Percentiles rank a stretch among this genome's conserved stretches.
These are phyloP conservation scores for Emydocephalus ijimae DNA, from an alignment of 2,113 vertebrate species.

Conservation along the genomic window DNA sequence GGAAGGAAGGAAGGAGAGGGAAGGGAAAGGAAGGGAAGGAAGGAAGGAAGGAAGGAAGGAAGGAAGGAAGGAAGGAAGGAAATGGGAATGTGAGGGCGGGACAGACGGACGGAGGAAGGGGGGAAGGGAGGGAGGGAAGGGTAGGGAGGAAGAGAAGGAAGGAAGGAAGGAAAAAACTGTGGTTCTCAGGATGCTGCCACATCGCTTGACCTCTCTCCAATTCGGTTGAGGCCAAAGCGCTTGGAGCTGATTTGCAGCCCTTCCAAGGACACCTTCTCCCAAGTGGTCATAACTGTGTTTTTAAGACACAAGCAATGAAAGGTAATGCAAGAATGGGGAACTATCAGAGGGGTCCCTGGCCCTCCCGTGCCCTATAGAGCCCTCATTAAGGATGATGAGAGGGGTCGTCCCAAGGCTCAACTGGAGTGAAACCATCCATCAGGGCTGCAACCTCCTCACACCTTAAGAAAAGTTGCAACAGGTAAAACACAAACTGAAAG, in stretches of 20 bases:
- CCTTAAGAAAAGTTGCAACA: not conserved
- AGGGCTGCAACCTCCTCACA: no score
- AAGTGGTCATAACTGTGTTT: not conserved
- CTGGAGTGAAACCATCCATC: not conserved
- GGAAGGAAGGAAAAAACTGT: not conserved
- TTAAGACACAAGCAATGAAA: accelerated
- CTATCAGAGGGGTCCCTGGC: not conserved
- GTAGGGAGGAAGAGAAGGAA: no score
- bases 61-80: not conserved
- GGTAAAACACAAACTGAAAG: not conserved
- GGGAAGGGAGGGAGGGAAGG: no score
- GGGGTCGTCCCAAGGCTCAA: not conserved
- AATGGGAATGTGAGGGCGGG: no score
- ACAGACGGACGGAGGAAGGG: accelerated
- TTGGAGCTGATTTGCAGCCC: not conserved
- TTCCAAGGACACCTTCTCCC: not conserved
- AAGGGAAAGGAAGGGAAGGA: no score
- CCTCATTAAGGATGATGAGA: not conserved
- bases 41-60: no score
- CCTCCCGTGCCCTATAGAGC: not conserved
- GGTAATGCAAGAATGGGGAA: not conserved
- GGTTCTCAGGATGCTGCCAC: not conserved
- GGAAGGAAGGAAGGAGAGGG: no score
- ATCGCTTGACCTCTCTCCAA: not conserved
- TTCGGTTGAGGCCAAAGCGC: not conserved